Evolutionary conservation across 2,797 vertebrate genomes (phyloP).

Genomic region (Amniataba percoides): DNA sequence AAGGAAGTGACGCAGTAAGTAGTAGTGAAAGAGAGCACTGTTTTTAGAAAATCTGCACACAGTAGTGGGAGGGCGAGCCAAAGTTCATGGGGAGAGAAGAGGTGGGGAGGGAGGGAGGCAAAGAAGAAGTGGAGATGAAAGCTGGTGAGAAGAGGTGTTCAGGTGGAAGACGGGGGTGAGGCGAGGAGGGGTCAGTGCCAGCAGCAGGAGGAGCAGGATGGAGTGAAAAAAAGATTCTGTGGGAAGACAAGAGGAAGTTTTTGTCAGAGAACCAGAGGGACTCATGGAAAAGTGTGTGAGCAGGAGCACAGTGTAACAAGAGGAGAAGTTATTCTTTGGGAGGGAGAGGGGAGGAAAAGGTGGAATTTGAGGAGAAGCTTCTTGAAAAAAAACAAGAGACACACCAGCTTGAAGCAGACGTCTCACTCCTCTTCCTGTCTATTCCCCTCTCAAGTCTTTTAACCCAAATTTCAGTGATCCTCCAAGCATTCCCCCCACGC

Average conservation of each 20-base stretch:
- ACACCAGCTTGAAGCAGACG: slow-evolving; percentile 48
- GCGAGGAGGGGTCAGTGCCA: slow-evolving; percentile 16
- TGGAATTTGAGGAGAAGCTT: slow-evolving; percentile 65
- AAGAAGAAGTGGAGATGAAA: slow-evolving; percentile 43
- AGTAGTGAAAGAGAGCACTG: slow-evolving; percentile 81
- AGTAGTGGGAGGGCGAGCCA: slow-evolving; percentile 46
- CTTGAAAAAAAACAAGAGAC: slow-evolving; percentile 25
- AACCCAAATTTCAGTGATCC: not conserved
- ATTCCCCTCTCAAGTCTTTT: slow-evolving; percentile 28
- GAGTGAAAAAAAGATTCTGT: slow-evolving; percentile 37
- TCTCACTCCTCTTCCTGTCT: slow-evolving; percentile 25
- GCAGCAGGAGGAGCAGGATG: slow-evolving; percentile 38
- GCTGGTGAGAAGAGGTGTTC: slow-evolving; percentile 11
- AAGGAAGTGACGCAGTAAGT: slow-evolving; percentile 71
- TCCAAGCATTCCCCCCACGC: slow-evolving; percentile 16
- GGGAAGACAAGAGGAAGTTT: slow-evolving; percentile 46
- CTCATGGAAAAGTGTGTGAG: slow-evolving; percentile 57
- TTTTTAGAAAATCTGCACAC: slow-evolving; percentile 75
- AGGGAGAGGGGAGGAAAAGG: slow-evolving; percentile 60
- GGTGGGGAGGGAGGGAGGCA: slow-evolving; percentile 21
- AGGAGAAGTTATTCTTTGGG: slow-evolving; percentile 61
- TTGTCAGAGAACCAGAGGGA: slow-evolving; percentile 48
- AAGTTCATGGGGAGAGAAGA: slow-evolving; percentile 36
- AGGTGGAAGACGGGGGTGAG: not conserved
- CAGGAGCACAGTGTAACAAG: slow-evolving; percentile 54